Conservation (phyloP, 64 coral and sea anemone species). For the Orbicella faveolata region DNA sequence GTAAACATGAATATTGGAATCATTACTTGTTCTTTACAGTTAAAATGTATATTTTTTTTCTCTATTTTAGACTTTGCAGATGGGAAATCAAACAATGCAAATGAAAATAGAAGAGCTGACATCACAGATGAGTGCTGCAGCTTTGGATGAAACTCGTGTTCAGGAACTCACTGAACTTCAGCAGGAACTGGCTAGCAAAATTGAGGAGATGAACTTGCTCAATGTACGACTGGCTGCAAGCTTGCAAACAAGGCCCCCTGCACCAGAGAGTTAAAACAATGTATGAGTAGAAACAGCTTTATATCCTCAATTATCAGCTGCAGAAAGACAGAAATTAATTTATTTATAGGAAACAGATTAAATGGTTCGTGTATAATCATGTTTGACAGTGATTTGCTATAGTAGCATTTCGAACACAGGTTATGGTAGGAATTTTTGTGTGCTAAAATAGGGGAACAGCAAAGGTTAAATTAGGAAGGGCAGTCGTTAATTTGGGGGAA, state of each 20-base stretch:
- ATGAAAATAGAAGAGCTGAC: conserved; percentile 45
- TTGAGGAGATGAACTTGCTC: conserved; percentile 48
- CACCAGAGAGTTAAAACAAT: neutral
- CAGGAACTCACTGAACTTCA: conserved; percentile 49
- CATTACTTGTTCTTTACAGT: neutral
- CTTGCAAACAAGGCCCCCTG: neutral
- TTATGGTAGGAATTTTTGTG: neutral
- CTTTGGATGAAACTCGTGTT: conserved; percentile 51
- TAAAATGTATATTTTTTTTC: neutral
- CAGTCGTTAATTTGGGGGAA: too few species aligned
- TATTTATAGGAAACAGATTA: neutral
- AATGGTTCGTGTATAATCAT: neutral
- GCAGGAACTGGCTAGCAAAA: conserved; percentile 23
- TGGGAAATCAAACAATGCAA: conserved; percentile 57
- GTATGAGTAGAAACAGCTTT: neutral
- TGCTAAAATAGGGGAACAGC: neutral
- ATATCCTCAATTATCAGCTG: neutral
- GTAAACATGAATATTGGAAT: neutral
- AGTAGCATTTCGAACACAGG: neutral
- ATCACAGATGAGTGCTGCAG: conserved; percentile 18
- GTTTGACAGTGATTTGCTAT: neutral
- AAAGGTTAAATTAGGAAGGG: too few species aligned
- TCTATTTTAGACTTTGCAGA: conserved; percentile 46
- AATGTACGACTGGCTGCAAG: conserved; percentile 13
- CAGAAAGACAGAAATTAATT: neutral